Conservation (phyloP, 2,888 invertebrate species). For the Cephalotes varians region DNA sequence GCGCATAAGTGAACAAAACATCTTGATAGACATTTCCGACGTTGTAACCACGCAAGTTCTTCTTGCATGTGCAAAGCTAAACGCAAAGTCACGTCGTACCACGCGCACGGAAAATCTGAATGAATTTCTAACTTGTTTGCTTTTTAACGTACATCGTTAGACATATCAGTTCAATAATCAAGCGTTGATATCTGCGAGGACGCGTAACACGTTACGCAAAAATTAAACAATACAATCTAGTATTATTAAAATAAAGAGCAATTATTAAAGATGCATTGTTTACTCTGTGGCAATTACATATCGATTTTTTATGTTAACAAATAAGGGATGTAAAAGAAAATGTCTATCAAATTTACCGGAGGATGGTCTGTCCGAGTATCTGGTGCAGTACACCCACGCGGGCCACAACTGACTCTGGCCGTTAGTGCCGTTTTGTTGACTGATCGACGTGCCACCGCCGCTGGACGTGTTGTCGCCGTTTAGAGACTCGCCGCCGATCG, state of each 20-base stretch:
- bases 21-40: conserved; percentile 52
- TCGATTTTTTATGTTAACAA: neutral
- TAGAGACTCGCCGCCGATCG: conserved; percentile 77
- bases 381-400: conserved; percentile 99
- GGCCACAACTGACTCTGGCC: conserved; percentile 91
- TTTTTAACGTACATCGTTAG: conserved; percentile 32
- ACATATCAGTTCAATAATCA: neutral
- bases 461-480: conserved; percentile 78
- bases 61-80: conserved; percentile 44
- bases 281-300: neutral
- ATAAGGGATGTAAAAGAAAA: too few relatives aligned
- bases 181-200: neutral
- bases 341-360: conserved; percentile 90
- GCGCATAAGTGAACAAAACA: conserved; percentile 43
- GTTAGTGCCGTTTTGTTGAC: conserved; percentile 74
- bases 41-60: conserved; percentile 44
- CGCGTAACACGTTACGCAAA: neutral
- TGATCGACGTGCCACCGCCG: conserved; percentile 60
- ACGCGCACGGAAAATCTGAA: conserved; percentile 45
- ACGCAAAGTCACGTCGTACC: conserved; percentile 50
- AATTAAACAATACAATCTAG: neutral
- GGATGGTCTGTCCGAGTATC: conserved; percentile 96
- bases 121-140: conserved; percentile 43
- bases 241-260: neutral
- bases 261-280: neutral